A percentile compares a stretch with the other conserved stretches of the same genome.
Conservation (phyloP, 2,113 vertebrate species). For the Tachuris rubrigastra region DNA sequence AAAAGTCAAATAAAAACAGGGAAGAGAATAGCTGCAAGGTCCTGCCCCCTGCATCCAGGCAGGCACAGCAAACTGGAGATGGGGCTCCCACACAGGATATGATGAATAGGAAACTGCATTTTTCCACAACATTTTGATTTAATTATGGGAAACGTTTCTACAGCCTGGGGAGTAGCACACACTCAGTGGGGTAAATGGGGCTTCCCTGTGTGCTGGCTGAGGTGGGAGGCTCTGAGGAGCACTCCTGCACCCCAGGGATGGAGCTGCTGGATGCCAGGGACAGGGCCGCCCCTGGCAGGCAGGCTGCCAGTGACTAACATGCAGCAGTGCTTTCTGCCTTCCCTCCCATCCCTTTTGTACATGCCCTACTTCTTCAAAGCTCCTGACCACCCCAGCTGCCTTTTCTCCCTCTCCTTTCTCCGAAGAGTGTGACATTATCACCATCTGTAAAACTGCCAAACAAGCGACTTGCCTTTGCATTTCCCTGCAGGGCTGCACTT, state of each 20-base stretch:
- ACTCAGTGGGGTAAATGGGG: not conserved
- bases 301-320: not conserved
- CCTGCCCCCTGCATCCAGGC: not conserved
- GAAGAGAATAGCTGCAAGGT: not conserved
- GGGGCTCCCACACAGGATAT: fast-evolving
- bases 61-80: not conserved
- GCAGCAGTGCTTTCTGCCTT: fast-evolving
- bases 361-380: not conserved
- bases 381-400: not conserved
- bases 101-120: not conserved
- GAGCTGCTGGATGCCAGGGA: not conserved
- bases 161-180: no score
- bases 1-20: not conserved
- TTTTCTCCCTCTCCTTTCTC: not conserved
- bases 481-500: slow-evolving; percentile 35
- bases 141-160: not conserved
- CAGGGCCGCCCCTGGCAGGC: not conserved
- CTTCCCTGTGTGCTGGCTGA: not conserved
- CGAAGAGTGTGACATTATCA: slow-evolving; percentile 3
- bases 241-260: not conserved
- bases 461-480: not conserved
- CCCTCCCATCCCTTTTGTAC: not conserved
- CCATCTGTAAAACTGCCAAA: not conserved
- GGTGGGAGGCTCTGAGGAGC: fast-evolving
- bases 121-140: not conserved